phyloP scores from a whole-genome alignment of 2,888 invertebrate species.

The Myathropa florea region DNA sequence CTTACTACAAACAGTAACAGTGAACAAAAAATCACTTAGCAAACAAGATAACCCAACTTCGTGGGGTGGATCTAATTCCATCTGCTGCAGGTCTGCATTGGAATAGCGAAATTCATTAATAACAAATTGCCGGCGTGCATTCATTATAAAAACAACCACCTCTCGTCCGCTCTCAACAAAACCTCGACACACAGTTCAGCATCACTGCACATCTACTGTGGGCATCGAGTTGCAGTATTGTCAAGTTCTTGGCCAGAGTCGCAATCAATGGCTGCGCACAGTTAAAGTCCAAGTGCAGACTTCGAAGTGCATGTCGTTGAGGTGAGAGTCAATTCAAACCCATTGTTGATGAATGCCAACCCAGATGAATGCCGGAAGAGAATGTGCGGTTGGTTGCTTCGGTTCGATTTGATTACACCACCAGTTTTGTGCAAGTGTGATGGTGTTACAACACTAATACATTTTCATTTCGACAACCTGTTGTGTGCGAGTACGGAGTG shows the following conservation, averaged over 20 bases:
- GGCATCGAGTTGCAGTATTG: conserved; percentile 46
- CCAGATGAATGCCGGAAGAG: conserved; percentile 68
- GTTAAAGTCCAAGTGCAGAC: conserved; percentile 55
- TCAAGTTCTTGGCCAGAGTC: conserved; percentile 63
- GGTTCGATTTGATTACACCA: conserved; percentile 61
- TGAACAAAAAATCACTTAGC: not conserved
- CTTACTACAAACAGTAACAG: not conserved
- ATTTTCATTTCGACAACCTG: conserved; percentile 38
- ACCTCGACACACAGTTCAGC: conserved; percentile 19
- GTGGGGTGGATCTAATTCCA: conserved; percentile 26
- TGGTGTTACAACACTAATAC: conserved; percentile 64
- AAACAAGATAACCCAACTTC: conserved; percentile 8
- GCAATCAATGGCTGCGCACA: not conserved
- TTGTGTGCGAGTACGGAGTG: conserved; percentile 1
- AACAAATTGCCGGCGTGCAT: conserved; percentile 17
- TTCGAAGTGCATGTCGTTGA: conserved; percentile 3
- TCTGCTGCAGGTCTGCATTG: not conserved
- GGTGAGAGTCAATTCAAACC: conserved; percentile 24
- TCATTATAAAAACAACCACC: conserved; percentile 20
- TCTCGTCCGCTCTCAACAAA: not conserved
- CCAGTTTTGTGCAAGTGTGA: conserved; percentile 9
- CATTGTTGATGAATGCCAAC: conserved; percentile 66
- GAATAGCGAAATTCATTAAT: conserved; percentile 4
- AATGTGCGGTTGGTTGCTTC: conserved; percentile 67
- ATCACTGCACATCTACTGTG: conserved; percentile 33